Evolutionary conservation across 2,113 vertebrate species (phyloP).

Genomic region (Solenodon paradoxus): DNA sequence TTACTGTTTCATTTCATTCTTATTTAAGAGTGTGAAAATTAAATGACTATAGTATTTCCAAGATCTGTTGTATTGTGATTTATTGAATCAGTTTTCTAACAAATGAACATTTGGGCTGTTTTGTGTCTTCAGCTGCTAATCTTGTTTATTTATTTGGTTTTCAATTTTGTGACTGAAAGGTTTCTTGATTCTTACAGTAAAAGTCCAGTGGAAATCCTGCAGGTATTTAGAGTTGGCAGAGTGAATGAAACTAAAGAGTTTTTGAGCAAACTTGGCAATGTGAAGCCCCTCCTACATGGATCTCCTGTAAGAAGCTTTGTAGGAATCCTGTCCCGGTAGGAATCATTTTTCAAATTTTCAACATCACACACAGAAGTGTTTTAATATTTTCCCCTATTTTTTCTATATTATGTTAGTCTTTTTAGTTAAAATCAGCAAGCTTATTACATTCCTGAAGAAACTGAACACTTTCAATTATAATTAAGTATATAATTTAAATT

Average conservation of each 20-base stretch:
- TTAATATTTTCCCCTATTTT: neutral
- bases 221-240: conserved; percentile 85
- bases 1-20: neutral
- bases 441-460: neutral
- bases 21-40: neutral
- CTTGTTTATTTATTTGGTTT: conserved; percentile 3
- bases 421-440: conserved; percentile 6
- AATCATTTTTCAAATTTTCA: neutral
- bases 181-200: conserved; percentile 59
- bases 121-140: neutral
- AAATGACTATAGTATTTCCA: neutral
- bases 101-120: neutral
- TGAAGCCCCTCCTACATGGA: conserved; percentile 85
- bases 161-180: neutral
- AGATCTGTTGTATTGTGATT: neutral
- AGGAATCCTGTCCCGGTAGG: conserved; percentile 92
- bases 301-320: conserved; percentile 86
- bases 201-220: conserved; percentile 79
- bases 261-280: conserved; percentile 83
- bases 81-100: neutral
- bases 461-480: neutral
- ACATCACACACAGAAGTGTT: neutral
- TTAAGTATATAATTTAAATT: neutral
- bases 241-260: conserved; percentile 85
- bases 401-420: neutral